These are phyloP conservation scores for Telenomus remus DNA, from an alignment of 1,140 invertebrate genomes.

Conservation along the genomic window DNA sequence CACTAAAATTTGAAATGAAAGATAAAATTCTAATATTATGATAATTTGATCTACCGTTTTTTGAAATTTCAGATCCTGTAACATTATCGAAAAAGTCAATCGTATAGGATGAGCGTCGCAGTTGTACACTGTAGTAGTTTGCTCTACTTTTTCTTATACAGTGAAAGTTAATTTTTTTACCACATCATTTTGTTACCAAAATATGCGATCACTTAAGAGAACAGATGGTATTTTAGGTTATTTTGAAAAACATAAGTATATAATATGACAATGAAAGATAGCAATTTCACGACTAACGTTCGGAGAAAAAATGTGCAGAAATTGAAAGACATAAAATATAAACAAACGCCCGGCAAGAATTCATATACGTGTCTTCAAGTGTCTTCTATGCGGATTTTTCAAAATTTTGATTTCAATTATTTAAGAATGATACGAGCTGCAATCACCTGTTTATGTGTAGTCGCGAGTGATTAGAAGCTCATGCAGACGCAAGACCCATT, in stretches of 20 bases:
- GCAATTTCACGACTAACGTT: too few relatives aligned
- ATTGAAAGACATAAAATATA: too few relatives aligned
- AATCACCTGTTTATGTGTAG: conserved; percentile 16
- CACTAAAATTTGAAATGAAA: background rate
- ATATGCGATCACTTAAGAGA: too few relatives aligned
- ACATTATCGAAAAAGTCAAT: conserved; percentile 23
- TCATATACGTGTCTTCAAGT: too few relatives aligned
- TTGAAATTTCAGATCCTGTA: conserved; percentile 24
- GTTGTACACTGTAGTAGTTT: conserved; percentile 27
- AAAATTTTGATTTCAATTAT: background rate
- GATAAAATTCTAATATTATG: background rate
- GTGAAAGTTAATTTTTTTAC: conserved; percentile 28
- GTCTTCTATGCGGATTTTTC: too few relatives aligned
- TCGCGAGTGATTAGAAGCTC: conserved; percentile 45
- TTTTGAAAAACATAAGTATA: too few relatives aligned
- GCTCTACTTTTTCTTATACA: conserved; percentile 40
- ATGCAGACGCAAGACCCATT: conserved; percentile 29
- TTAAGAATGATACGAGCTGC: conserved; percentile 4
- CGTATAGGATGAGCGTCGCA: conserved; percentile 5
- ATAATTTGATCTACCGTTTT: conserved; percentile 36
- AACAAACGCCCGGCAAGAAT: too few relatives aligned
- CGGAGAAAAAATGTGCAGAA: too few relatives aligned
- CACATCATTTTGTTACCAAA: too few relatives aligned
- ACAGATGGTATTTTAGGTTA: too few relatives aligned
- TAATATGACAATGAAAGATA: too few relatives aligned